Percentiles rank a stretch among this genome's conserved stretches.
Conservation (phyloP, 2,888 invertebrate genomes). For the Branchipolynoe longqiensis region DNA sequence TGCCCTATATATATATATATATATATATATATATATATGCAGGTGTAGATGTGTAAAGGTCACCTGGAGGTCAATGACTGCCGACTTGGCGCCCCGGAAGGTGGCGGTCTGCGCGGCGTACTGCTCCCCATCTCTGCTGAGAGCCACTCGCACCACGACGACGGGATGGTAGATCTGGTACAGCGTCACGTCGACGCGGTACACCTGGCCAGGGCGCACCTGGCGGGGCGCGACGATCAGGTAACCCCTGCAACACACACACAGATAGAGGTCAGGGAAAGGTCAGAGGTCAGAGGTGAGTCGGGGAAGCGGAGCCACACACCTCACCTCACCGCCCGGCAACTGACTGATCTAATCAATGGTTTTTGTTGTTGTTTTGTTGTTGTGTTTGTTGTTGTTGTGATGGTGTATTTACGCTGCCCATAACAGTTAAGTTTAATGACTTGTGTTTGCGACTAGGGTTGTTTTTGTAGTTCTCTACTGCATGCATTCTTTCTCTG, state of each 20-base stretch:
- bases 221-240: constrained; percentile 94
- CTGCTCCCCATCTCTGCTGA: constrained; percentile 93
- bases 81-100: constrained; percentile 64
- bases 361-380: background rate
- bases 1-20: no score
- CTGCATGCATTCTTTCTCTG: no score
- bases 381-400: background rate
- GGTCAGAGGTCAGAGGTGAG: background rate
- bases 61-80: constrained; percentile 65
- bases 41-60: no score
- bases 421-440: background rate
- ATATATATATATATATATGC: no score
- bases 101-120: constrained; percentile 84
- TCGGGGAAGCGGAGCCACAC: background rate
- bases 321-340: no score
- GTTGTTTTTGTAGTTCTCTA: no score
- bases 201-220: constrained; percentile 95
- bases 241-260: constrained; percentile 92
- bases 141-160: constrained; percentile 92
- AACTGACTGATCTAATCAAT: background rate
- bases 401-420: background rate
- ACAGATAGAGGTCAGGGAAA: background rate
- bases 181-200: constrained; percentile 92
- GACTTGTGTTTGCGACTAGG: no score
- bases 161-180: constrained; percentile 88